Base-by-base conservation (phyloP, 2,888 invertebrate species). In the Drosophila demipolita region DNA sequence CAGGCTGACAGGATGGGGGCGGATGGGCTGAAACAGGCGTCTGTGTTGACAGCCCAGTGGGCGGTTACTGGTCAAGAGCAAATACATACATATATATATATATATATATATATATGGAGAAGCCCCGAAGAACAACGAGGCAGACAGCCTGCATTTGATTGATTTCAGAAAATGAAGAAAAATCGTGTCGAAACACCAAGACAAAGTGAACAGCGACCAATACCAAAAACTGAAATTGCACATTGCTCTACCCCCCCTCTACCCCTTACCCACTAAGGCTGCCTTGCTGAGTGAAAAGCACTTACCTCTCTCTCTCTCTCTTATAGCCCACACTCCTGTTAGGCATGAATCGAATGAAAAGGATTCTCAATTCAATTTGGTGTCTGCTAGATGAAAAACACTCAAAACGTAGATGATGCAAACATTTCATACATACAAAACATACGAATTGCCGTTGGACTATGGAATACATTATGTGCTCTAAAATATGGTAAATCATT, bases 101-200 rank as follows among this genome's bases (percentile, higher is more conserved):
- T 23, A 23, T 23, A 23, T 23, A 23, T 23, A 23, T 23, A 23
- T 11, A 65, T 49, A 40, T 23, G 65, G 45, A 54, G 53, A 75
- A 42, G 29, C 4, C 23, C 58, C 66, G 20, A 64, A 73, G 45
- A 53, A 72, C 81, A 67, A 70, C 36, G 45, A 53, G 66, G 38
- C 62, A 45, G 50, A 42, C 63, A 66, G 80, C 79, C 88, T 87
- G 89, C 87, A 83, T 86, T 89, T 87, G 87, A 89, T 87, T 87
- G 87, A 87, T 87, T 89, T 87, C 81, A 52, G 65, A 89, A 87
- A 87, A 89, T 83, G 86, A 87, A 89, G 89, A 89, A 86, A 86
- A 86, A 86, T 89, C 83, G 89, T 89, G 78, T 86, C 77, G 88
- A 91, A 90, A 87, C 82, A 80, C 75, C 79, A 86, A 89, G 81